Evolutionary conservation across 2,113 vertebrate genomes (phyloP).

Genomic region (Zosterops lateralis): DNA sequence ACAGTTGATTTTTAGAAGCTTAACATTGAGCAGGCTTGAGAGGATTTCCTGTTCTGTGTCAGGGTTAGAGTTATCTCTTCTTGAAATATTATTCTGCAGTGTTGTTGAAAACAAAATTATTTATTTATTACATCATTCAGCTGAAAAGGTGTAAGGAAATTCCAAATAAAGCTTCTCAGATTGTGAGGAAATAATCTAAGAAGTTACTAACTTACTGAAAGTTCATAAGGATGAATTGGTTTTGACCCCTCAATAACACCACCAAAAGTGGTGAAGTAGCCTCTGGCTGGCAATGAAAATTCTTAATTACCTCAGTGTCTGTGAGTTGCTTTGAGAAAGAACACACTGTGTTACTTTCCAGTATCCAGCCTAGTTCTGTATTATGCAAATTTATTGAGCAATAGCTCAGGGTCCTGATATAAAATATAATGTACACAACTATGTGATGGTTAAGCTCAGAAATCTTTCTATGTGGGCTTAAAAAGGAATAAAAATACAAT

Average conservation of each 20-base stretch:
- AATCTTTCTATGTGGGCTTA: not conserved
- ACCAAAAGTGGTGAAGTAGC: not conserved
- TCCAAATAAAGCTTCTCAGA: not conserved
- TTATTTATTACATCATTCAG: not conserved
- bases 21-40: fast-evolving
- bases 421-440: not conserved
- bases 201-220: not conserved
- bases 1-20: not conserved
- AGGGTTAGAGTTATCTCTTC: not conserved
- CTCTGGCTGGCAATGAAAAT: not conserved
- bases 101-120: not conserved
- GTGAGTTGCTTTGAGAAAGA: not conserved
- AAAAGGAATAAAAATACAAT: not conserved
- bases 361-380: not conserved
- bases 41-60: not conserved
- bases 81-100: not conserved
- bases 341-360: not conserved
- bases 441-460: not conserved
- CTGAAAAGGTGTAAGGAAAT: not conserved
- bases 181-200: not conserved
- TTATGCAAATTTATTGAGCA: not conserved
- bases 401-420: not conserved
- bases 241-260: not conserved
- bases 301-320: not conserved
- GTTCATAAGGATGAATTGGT: not conserved